Percentiles rank a stretch among this genome's conserved stretches.
These are phyloP conservation scores for Cheilosia scutellata DNA, from an alignment of 2,888 invertebrate genomes.

Conservation along the genomic window DNA sequence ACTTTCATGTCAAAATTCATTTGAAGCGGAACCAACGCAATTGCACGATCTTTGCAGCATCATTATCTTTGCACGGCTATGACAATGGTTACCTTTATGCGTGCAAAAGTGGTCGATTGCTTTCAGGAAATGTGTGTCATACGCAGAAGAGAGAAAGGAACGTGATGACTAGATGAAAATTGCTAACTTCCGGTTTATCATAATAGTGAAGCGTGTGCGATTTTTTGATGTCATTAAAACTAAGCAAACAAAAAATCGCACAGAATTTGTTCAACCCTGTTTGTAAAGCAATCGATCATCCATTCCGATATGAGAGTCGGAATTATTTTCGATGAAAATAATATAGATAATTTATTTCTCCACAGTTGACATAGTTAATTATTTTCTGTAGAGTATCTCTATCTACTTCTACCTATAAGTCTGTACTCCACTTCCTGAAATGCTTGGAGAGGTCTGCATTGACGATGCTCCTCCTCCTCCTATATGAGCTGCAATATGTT, in stretches of 20 bases:
- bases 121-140: conserved; percentile 59
- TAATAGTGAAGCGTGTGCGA: conserved; percentile 32
- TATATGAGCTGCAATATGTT: no score
- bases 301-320: no score
- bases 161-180: conserved; percentile 69
- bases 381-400: no score
- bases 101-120: conserved; percentile 67
- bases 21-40: conserved; percentile 68
- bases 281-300: neutral
- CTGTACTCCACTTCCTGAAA: no score
- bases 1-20: conserved; percentile 74
- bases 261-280: neutral
- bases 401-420: no score
- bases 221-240: conserved; percentile 16
- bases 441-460: no score
- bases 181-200: conserved; percentile 64
- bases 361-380: no score
- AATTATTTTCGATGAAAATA: no score
- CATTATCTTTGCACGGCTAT: conserved; percentile 55
- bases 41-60: conserved; percentile 51
- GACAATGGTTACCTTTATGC: conserved; percentile 73
- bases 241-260: neutral
- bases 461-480: no score
- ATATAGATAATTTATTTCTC: no score
- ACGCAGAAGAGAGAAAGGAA: conserved; percentile 28